Evolutionary conservation across 2,888 invertebrate genomes (phyloP), one percentile per base, ranked within the genome.

Genomic region (Rugalucina vietnamica): DNA sequence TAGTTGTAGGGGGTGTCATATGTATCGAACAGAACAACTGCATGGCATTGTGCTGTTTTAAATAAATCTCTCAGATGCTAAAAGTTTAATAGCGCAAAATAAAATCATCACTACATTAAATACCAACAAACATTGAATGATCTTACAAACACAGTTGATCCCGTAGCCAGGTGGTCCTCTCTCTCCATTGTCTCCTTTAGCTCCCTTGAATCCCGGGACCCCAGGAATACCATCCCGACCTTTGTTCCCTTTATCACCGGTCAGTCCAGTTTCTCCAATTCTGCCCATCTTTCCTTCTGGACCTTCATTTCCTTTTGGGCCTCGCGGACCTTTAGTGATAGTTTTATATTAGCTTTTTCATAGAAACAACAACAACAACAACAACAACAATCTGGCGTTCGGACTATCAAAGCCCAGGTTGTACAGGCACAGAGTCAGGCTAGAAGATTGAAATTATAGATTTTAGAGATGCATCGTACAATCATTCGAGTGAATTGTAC

Each of bases 61-160:
- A n/a, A n/a, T n/a, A n/a, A n/a, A n/a, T n/a, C n/a, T n/a, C n/a
- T n/a, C n/a, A n/a, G n/a, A n/a, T n/a, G n/a, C n/a, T n/a, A n/a
- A n/a, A n/a, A n/a, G n/a, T n/a, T n/a, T n/a, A n/a, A n/a, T n/a
- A n/a, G n/a, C n/a, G n/a, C n/a, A n/a, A n/a, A n/a, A n/a, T n/a
- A n/a, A n/a, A n/a, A n/a, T n/a, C n/a, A n/a, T n/a, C n/a, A n/a
- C n/a, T n/a, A n/a, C n/a, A n/a, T n/a, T n/a, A n/a, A n/a, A n/a
- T n/a, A n/a, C n/a, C n/a, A n/a, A n/a, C n/a, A n/a, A n/a, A n/a
- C n/a, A n/a, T n/a, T n/a, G n/a, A n/a, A n/a, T n/a, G n/a, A n/a
- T n/a, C 84, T 75, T 82, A 87, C 87, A 87, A 27, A 84, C 73
- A 43, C 87, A 87, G 34, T 87, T 87, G 14, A 87, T 82, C 2